phyloP scores from a whole-genome alignment of 2,113 vertebrate species.

The Ictalurus punctatus region DNA sequence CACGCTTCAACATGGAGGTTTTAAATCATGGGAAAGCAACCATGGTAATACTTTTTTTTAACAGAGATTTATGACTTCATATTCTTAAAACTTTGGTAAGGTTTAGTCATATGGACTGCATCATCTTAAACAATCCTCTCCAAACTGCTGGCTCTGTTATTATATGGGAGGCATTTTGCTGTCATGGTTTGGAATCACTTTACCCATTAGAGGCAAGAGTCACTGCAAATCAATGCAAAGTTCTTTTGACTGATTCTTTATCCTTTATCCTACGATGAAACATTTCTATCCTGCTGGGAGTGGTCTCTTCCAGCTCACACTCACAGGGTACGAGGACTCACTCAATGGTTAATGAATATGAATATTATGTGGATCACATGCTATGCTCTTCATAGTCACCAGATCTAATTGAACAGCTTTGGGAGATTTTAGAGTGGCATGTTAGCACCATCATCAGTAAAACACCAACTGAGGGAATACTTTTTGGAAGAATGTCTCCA shows the following conservation, averaged over 20 bases:
- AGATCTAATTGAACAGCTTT: background rate
- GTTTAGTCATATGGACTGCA: constrained; percentile 28
- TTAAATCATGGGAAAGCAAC: constrained; percentile 7
- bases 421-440: background rate
- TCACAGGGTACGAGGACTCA: background rate
- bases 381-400: too few relatives aligned
- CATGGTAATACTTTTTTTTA: constrained; percentile 11
- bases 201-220: too few relatives aligned
- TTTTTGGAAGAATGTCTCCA: background rate
- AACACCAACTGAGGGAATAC: background rate
- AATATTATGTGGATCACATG: background rate
- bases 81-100: constrained; percentile 5
- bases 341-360: background rate
- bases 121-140: background rate
- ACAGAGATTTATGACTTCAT: constrained; percentile 35
- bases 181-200: background rate
- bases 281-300: background rate
- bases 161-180: background rate
- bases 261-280: background rate
- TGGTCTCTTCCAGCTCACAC: background rate
- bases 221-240: background rate
- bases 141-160: background rate
- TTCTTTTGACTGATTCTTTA: background rate
- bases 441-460: background rate
- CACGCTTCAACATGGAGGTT: background rate